Conservation (phyloP, 2,113 vertebrate species). For the Lethenteron camtschaticum region DNA sequence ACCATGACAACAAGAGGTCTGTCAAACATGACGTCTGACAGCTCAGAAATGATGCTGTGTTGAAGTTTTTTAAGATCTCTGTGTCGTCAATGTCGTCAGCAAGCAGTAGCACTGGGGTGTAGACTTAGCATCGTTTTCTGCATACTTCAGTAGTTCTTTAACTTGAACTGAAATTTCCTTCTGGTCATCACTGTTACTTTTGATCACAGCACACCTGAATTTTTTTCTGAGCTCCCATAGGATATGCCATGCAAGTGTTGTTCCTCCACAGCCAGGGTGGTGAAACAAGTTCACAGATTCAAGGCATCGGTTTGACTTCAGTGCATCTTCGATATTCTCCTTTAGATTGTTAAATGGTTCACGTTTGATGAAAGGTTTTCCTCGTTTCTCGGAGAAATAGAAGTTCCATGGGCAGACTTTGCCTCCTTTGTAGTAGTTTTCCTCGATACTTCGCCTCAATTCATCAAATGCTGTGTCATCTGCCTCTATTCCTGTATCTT, state of each 20-base stretch:
- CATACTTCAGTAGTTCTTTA: conserved; percentile 21
- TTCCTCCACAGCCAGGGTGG: conserved; percentile 53
- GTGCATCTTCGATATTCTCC: not conserved
- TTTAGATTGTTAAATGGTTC: not conserved
- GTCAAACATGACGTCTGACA: no score
- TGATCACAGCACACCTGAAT: conserved; percentile 34
- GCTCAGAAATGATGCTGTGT: no score
- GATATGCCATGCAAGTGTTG: conserved; percentile 40
- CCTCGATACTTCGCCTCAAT: conserved; percentile 23
- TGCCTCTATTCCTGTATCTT: no score
- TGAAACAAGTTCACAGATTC: conserved; percentile 37
- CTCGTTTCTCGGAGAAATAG: conserved; percentile 33
- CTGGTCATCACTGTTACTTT: conserved; percentile 7
- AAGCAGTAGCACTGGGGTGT: no score
- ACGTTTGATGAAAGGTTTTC: conserved; percentile 2
- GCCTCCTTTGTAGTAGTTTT: conserved; percentile 32
- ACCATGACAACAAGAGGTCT: no score
- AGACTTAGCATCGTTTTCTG: no score
- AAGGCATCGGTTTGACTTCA: conserved; percentile 16
- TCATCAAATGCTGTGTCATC: conserved; percentile 10
- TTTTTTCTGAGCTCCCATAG: conserved; percentile 36
- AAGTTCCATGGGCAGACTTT: conserved; percentile 40
- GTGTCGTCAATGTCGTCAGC: no score
- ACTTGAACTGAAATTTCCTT: not conserved
- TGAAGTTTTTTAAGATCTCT: no score